Percentiles rank a stretch among this genome's conserved stretches.
Evolutionary conservation across 2,888 invertebrate genomes (phyloP).

Genomic region (Leptogaster cylindrica): DNA sequence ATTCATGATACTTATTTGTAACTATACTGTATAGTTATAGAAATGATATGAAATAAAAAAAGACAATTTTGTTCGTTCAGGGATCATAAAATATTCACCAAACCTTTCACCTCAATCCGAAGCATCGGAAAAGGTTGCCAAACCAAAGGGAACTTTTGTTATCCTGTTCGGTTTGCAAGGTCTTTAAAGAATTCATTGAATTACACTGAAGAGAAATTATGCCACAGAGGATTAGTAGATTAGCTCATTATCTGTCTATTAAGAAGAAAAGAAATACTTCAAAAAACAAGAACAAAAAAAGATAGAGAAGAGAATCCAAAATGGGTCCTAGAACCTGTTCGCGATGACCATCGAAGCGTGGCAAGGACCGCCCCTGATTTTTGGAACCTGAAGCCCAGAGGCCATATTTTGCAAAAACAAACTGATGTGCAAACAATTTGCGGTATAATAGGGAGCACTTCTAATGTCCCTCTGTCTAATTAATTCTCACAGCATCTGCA

Average conservation of each 20-base stretch:
- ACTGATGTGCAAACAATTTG: slow-evolving; percentile 36
- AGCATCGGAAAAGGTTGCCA: slow-evolving; percentile 20
- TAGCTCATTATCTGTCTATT: slow-evolving; percentile 35
- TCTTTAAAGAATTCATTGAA: slow-evolving; percentile 23
- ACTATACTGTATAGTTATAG: too few relatives aligned
- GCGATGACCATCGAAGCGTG: too few relatives aligned
- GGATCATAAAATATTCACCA: slow-evolving; percentile 25
- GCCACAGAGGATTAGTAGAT: slow-evolving; percentile 18
- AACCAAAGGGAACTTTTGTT: slow-evolving; percentile 27
- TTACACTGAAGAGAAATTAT: slow-evolving; percentile 17
- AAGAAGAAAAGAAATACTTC: slow-evolving; percentile 30
- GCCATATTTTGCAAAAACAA: slow-evolving; percentile 20
- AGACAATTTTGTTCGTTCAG: too few relatives aligned
- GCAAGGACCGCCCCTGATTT: neutral
- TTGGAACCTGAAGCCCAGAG: neutral
- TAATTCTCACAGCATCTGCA: slow-evolving; percentile 29
- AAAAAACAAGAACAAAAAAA: too few relatives aligned
- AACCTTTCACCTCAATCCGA: slow-evolving; percentile 25
- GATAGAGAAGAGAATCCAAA: too few relatives aligned
- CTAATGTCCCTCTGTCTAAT: slow-evolving; percentile 35
- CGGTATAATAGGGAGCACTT: slow-evolving; percentile 19
- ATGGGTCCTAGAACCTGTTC: too few relatives aligned
- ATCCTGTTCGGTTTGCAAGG: neutral
- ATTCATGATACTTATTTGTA: too few relatives aligned
- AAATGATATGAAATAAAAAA: too few relatives aligned